A percentile compares a stretch with the other conserved stretches of the same genome.
Conservation (phyloP, 2,888 invertebrate species). For the Spisula solida region DNA sequence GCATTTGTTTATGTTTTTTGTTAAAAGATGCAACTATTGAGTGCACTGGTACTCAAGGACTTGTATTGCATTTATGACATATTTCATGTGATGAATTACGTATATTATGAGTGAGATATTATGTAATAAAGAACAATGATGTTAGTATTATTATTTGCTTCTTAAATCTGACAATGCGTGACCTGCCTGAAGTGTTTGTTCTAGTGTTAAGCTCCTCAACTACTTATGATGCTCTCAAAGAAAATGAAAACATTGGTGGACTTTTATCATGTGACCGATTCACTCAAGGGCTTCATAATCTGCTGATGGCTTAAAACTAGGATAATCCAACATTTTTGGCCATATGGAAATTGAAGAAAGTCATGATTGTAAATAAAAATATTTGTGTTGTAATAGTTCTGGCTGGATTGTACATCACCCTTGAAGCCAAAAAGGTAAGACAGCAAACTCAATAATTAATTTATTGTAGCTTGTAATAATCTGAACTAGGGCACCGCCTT, state of each 20-base stretch:
- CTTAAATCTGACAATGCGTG: background rate
- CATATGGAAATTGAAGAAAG: background rate
- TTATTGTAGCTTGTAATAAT: no score
- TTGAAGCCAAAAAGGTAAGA: slow-evolving; percentile 32
- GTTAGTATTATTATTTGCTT: background rate
- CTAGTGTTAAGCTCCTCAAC: background rate
- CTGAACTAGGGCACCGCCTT: no score
- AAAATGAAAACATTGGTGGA: background rate
- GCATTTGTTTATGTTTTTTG: no score
- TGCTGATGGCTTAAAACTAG: background rate
- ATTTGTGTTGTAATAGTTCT: background rate
- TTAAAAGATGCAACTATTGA: no score
- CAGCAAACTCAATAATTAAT: no score
- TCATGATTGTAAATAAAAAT: background rate
- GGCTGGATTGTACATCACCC: background rate
- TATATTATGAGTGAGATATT: background rate
- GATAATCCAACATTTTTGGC: slow-evolving; percentile 1
- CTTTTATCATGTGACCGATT: background rate
- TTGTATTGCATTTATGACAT: background rate
- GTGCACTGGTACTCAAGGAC: no score
- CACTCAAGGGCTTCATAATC: background rate
- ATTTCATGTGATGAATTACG: background rate
- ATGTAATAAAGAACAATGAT: background rate
- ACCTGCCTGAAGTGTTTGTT: background rate
- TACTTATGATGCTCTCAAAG: slow-evolving; percentile 15